Percentiles rank a stretch among this genome's conserved stretches.
These are phyloP conservation scores for Rotaria sp. DNA, from an alignment of 2,888 invertebrate species.

Conservation along the genomic window DNA sequence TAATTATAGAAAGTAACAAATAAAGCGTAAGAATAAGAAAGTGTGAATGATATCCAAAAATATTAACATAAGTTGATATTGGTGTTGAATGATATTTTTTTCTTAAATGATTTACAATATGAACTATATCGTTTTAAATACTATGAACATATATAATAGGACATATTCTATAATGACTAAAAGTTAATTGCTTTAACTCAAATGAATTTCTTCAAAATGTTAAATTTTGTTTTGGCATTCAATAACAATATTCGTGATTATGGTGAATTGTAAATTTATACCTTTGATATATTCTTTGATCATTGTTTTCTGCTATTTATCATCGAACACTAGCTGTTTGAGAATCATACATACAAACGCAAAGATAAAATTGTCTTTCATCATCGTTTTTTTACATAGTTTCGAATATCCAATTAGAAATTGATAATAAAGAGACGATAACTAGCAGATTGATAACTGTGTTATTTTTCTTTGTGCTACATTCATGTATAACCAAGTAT, in stretches of 20 bases:
- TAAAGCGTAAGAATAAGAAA: conserved; percentile 26
- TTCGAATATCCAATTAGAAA: not conserved
- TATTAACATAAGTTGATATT: not conserved
- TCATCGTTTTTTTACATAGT: not conserved
- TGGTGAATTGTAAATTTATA: not conserved
- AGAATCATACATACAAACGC: not conserved
- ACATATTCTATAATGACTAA: not conserved
- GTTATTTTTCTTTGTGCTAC: not conserved
- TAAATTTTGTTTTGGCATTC: not conserved
- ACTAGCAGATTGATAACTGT: not conserved
- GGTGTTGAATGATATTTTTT: not conserved
- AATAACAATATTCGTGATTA: not conserved
- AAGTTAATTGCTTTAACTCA: not conserved
- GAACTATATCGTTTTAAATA: not conserved
- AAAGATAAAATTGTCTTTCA: not conserved
- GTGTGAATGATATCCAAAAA: not conserved
- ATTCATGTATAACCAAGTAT: not conserved
- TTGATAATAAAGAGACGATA: not conserved
- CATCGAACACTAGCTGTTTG: not conserved
- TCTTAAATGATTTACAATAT: too few species aligned
- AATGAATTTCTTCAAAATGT: conserved; percentile 20
- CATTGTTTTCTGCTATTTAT: not conserved
- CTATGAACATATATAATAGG: not conserved
- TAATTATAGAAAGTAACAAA: not conserved
- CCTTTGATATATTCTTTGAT: not conserved